A percentile compares a stretch with the other conserved stretches of the same genome.
Evolutionary conservation across 2,113 vertebrate species (phyloP).

Genomic region (Halcyon malimbica): DNA sequence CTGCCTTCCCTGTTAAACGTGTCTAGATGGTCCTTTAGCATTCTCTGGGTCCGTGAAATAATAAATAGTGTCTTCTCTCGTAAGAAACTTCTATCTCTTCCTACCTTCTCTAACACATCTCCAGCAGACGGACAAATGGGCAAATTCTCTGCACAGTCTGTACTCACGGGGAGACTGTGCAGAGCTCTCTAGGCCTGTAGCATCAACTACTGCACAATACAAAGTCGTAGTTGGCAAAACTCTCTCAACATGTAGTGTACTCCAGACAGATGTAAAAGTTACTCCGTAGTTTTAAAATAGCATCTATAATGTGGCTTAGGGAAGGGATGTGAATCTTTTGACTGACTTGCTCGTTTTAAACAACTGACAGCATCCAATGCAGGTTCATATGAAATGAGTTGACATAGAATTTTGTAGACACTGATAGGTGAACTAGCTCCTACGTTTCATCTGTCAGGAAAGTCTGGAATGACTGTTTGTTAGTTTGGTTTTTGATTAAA

Average conservation of each 20-base stretch:
- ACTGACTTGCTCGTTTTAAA: not conserved
- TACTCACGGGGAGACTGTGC: not conserved
- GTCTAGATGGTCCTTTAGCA: not conserved
- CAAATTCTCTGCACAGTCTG: not conserved
- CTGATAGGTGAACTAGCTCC: not conserved
- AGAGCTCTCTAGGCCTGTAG: not conserved
- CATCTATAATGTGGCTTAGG: not conserved
- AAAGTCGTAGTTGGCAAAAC: not conserved
- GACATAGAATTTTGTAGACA: not conserved
- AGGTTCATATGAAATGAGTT: not conserved
- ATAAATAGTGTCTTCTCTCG: not conserved
- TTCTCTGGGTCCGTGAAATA: not conserved
- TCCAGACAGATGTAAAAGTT: not conserved
- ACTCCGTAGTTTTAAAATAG: not conserved
- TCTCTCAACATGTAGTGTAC: not conserved
- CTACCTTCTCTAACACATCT: not conserved
- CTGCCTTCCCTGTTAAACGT: not conserved
- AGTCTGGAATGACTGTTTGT: not conserved
- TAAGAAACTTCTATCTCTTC: not conserved
- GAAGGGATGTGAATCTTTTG: not conserved
- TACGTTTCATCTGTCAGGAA: not conserved
- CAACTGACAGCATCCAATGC: not conserved
- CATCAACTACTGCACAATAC: not conserved
- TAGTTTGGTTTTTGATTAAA: not conserved
- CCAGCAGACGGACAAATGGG: not conserved